Percentiles rank a stretch among this genome's conserved stretches.
Evolutionary conservation across 2,113 vertebrate species (phyloP).

Genomic region (Antechinus stuartii): DNA sequence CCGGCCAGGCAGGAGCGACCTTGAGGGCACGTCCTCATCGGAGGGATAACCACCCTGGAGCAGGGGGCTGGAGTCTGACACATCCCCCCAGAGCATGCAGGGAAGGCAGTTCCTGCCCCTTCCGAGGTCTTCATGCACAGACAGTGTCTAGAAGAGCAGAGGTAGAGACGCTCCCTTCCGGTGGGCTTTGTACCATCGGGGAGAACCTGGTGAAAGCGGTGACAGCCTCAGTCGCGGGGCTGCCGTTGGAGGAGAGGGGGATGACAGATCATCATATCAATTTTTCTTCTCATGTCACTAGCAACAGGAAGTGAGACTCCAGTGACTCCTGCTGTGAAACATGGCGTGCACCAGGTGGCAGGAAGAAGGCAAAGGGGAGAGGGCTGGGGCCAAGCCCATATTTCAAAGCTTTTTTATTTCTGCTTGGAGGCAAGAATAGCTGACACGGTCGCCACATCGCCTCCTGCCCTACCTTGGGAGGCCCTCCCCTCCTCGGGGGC

Average conservation of each 20-base stretch:
- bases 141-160: not conserved
- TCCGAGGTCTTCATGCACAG: not conserved
- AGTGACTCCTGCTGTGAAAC: not conserved
- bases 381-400: not conserved
- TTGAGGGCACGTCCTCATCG: too few relatives aligned
- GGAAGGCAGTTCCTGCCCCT: not conserved
- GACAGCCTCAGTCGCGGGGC: not conserved
- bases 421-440: not conserved
- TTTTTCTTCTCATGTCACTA: not conserved
- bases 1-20: not conserved
- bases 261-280: not conserved
- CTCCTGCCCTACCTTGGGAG: too few relatives aligned
- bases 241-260: not conserved
- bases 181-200: too few relatives aligned
- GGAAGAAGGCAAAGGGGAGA: not conserved
- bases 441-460: not conserved
- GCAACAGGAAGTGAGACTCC: not conserved
- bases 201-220: not conserved
- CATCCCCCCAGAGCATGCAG: too few relatives aligned
- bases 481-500: not conserved
- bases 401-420: not conserved
- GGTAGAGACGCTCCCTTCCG: not conserved
- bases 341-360: not conserved
- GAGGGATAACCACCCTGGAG: not conserved
- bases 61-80: not conserved